These are phyloP conservation scores for Silurus aristotelis DNA, from an alignment of 2,797 vertebrate species.

Conservation along the genomic window DNA sequence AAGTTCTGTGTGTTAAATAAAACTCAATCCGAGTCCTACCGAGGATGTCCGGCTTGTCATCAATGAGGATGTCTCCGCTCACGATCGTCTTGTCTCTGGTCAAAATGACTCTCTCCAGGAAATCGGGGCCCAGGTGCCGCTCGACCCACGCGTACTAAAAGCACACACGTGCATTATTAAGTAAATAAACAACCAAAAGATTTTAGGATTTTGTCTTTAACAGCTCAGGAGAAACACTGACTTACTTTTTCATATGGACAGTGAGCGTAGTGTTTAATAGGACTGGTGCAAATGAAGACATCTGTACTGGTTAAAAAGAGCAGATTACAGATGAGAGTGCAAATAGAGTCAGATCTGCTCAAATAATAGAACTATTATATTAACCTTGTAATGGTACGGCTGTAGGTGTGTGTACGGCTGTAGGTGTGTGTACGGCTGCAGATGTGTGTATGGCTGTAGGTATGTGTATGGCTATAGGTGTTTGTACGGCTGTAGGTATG, in stretches of 20 bases:
- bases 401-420: not conserved
- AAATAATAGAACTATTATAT: not conserved
- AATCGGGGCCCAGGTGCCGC: slow-evolving; percentile 86
- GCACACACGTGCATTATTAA: not conserved
- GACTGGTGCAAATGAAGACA: slow-evolving; percentile 96
- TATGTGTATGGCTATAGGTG: no score
- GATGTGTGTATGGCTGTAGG: no score
- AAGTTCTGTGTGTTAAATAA: not conserved
- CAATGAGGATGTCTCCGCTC: slow-evolving; percentile 89
- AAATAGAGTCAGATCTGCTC: no score
- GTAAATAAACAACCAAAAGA: not conserved
- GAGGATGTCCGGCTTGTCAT: slow-evolving; percentile 89
- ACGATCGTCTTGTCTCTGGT: slow-evolving; percentile 93
- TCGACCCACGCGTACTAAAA: slow-evolving; percentile 94
- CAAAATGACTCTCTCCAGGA: slow-evolving; percentile 89
- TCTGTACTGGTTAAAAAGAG: slow-evolving; percentile 80
- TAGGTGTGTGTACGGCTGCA: no score
- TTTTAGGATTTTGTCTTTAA: not conserved
- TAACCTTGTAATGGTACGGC: not conserved
- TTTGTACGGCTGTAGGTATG: no score
- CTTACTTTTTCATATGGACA: slow-evolving; percentile 93
- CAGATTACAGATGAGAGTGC: slow-evolving; percentile 37
- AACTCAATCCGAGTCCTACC: slow-evolving; percentile 66
- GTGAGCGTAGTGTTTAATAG: slow-evolving; percentile 86
- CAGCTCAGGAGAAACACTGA: not conserved